These are phyloP conservation scores for Parus major DNA, from an alignment of 2,113 vertebrate genomes.

Conservation along the genomic window DNA sequence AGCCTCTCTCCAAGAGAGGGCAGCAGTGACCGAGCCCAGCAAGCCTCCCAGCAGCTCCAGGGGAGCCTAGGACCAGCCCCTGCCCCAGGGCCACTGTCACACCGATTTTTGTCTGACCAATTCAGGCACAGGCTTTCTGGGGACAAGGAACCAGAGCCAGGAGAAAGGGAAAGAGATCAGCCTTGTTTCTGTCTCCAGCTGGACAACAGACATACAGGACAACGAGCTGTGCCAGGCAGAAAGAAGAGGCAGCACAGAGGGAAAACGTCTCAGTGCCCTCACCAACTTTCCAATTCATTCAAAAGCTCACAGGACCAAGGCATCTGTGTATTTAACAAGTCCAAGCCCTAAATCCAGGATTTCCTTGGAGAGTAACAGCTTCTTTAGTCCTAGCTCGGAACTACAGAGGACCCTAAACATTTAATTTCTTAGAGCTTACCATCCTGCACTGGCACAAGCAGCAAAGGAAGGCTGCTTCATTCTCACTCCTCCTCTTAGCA, in stretches of 20 bases:
- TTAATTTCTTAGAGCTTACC: background rate
- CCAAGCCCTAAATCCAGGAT: background rate
- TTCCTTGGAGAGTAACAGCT: background rate
- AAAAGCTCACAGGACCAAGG: background rate
- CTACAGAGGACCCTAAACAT: background rate
- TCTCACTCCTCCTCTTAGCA: background rate
- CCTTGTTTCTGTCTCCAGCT: background rate
- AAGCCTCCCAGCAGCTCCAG: background rate
- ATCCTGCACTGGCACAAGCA: background rate
- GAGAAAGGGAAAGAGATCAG: background rate
- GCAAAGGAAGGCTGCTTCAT: background rate
- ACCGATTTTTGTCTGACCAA: background rate
- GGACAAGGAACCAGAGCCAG: background rate
- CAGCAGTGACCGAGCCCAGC: background rate
- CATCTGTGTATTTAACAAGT: background rate
- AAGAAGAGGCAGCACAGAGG: background rate
- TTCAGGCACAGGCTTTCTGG: background rate
- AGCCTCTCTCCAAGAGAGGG: constrained; percentile 26
- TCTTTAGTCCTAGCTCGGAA: background rate
- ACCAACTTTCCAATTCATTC: background rate
- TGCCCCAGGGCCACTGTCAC: background rate
- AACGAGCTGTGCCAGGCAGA: background rate
- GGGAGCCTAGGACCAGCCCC: background rate
- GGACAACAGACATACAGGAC: background rate
- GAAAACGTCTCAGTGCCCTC: background rate